A percentile compares a stretch with the other conserved stretches of the same genome.
Conservation (phyloP, 1,140 invertebrate species). For the Tigriopus japonicus region DNA sequence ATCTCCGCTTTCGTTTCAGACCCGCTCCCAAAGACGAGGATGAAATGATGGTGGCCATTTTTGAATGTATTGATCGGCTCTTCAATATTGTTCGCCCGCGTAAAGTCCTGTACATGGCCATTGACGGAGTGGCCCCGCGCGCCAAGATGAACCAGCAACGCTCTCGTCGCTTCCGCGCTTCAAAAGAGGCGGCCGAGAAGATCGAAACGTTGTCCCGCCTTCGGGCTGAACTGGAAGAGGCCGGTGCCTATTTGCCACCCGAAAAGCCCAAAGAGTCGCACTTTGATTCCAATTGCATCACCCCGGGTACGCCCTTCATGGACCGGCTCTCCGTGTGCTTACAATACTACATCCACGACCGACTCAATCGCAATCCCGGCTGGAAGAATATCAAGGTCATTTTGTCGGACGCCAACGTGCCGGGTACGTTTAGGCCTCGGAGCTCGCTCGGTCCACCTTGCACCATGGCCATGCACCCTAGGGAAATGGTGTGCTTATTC, state of each 20-base stretch:
- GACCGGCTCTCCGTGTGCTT: slow-evolving; percentile 77
- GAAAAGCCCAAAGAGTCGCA: slow-evolving; percentile 75
- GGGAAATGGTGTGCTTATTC: no score
- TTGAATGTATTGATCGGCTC: slow-evolving; percentile 92
- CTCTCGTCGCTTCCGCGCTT: slow-evolving; percentile 83
- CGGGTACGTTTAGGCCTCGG: slow-evolving; percentile 38
- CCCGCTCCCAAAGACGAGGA: slow-evolving; percentile 95
- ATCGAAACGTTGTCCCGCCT: slow-evolving; percentile 60
- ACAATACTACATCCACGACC: slow-evolving; percentile 88
- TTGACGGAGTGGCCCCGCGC: slow-evolving; percentile 70
- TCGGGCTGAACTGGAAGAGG: slow-evolving; percentile 43
- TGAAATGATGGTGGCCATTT: slow-evolving; percentile 99
- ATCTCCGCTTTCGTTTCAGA: slow-evolving; percentile 28
- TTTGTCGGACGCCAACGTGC: slow-evolving; percentile 93
- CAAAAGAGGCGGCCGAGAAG: slow-evolving; percentile 86
- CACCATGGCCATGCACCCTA: no score
- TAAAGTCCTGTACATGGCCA: slow-evolving; percentile 95
- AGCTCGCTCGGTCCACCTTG: no score
- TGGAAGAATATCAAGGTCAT: slow-evolving; percentile 89
- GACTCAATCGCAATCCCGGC: slow-evolving; percentile 81
- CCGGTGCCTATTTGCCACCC: slow-evolving; percentile 63
- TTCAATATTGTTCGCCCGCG: slow-evolving; percentile 87
- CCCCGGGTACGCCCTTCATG: slow-evolving; percentile 89
- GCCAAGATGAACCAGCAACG: slow-evolving; percentile 99
- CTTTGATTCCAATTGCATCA: slow-evolving; percentile 98